Conservation (phyloP, 92 coral and sea anemone genomes). For the Porites lobata region DNA sequence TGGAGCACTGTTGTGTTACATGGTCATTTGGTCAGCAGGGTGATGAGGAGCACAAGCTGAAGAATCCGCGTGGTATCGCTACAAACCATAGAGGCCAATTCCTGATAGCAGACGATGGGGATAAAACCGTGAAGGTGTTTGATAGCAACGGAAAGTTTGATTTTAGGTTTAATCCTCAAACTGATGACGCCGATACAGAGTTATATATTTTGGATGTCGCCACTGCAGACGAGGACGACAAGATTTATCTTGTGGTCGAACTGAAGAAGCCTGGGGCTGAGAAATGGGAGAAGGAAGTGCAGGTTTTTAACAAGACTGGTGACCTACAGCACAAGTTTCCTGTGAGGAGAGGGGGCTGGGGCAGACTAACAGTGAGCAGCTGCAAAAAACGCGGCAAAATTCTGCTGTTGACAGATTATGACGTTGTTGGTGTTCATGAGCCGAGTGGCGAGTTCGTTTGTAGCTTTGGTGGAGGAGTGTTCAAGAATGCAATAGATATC, state of each 20-base stretch:
- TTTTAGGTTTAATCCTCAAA: background rate
- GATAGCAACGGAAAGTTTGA: conserved; percentile 6
- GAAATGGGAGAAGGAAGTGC: background rate
- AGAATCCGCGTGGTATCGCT: background rate
- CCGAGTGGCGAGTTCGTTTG: too few species aligned
- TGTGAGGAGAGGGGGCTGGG: background rate
- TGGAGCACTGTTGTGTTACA: too few species aligned
- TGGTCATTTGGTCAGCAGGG: background rate
- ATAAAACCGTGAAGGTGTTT: background rate
- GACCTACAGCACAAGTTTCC: background rate
- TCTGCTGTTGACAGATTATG: too few species aligned
- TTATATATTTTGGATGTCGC: background rate
- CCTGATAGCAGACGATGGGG: background rate
- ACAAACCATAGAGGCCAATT: background rate
- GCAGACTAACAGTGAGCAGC: background rate
- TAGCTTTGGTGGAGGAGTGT: too few species aligned
- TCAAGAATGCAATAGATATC: too few species aligned
- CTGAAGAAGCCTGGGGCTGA: background rate
- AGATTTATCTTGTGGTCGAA: background rate
- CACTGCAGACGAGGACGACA: background rate
- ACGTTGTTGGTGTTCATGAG: background rate
- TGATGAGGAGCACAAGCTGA: background rate
- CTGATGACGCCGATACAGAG: background rate
- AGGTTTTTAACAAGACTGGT: background rate
- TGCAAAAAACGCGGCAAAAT: background rate